A percentile compares a stretch with the other conserved stretches of the same genome.
Evolutionary conservation across 2,797 vertebrate species (phyloP).

Genomic region (Ptychobarbus kaznakovi): DNA sequence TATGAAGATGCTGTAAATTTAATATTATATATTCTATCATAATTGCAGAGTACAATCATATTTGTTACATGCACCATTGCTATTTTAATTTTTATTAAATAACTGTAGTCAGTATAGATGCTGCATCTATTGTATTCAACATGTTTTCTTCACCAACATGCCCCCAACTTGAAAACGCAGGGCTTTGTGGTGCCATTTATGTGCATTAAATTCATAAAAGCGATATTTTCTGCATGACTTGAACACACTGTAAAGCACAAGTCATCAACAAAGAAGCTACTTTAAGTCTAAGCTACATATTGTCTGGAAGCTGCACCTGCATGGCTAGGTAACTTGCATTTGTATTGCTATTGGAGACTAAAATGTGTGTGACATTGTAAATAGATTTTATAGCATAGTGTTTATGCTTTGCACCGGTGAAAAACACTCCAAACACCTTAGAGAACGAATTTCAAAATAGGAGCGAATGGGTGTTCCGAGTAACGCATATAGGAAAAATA

Average conservation of each 20-base stretch:
- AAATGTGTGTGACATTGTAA: not conserved
- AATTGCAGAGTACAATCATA: not conserved
- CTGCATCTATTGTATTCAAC: not conserved
- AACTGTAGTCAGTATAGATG: not conserved
- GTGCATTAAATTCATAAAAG: not conserved
- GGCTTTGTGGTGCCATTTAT: not conserved
- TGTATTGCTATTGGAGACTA: constrained; percentile 9
- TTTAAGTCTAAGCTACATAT: not conserved
- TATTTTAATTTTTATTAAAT: not conserved
- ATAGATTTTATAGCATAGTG: not conserved
- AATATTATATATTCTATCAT: not conserved
- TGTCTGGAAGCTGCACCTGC: not conserved
- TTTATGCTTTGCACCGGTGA: not conserved
- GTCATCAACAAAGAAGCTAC: not conserved
- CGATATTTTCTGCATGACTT: not conserved
- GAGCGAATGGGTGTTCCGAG: not conserved
- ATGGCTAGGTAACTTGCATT: not conserved
- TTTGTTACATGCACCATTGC: not conserved
- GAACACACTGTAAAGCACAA: not conserved
- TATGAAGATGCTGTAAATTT: not conserved
- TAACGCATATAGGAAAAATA: not conserved
- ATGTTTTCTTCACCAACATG: not conserved
- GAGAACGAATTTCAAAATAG: not conserved
- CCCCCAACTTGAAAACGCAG: not conserved
- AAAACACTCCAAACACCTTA: not conserved